Conservation (phyloP, 2,113 vertebrate genomes). For the Eulacestoma nigropectus region DNA sequence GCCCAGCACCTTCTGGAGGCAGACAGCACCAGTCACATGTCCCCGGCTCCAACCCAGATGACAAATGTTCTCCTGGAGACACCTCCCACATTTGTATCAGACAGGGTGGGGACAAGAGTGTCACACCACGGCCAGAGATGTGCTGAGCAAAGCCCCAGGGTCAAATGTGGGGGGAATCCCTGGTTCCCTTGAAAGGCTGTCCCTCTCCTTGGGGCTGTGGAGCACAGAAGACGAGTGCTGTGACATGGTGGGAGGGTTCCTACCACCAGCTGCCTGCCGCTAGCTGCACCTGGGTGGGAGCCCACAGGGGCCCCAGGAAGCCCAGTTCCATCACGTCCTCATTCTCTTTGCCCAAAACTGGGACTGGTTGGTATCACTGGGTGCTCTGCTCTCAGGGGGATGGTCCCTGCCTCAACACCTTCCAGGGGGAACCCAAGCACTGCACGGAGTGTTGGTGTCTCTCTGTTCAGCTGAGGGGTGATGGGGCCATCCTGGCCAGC, state of each 20-base stretch:
- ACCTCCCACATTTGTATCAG: neutral
- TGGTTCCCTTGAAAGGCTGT: neutral
- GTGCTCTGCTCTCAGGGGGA: neutral
- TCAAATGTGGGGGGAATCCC: fast-evolving
- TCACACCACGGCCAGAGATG: neutral
- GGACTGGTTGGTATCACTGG: neutral
- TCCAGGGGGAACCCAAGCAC: neutral
- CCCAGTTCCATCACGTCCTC: neutral
- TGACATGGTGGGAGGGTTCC: neutral
- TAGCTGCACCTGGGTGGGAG: neutral
- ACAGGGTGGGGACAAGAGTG: too few relatives aligned
- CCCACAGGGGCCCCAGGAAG: fast-evolving
- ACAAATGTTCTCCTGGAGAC: neutral
- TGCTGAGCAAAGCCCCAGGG: neutral
- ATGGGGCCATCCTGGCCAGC: neutral
- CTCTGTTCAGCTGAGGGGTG: neutral
- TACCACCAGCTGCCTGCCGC: neutral
- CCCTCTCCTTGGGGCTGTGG: neutral
- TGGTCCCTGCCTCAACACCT: neutral
- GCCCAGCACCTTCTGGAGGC: neutral
- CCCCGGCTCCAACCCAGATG: neutral
- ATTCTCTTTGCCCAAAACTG: neutral
- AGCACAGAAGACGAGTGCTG: neutral
- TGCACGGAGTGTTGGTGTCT: fast-evolving
- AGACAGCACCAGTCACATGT: neutral